phyloP scores from a whole-genome alignment of 1,140 invertebrate genomes.

The Maconellicoccus hirsutus region DNA sequence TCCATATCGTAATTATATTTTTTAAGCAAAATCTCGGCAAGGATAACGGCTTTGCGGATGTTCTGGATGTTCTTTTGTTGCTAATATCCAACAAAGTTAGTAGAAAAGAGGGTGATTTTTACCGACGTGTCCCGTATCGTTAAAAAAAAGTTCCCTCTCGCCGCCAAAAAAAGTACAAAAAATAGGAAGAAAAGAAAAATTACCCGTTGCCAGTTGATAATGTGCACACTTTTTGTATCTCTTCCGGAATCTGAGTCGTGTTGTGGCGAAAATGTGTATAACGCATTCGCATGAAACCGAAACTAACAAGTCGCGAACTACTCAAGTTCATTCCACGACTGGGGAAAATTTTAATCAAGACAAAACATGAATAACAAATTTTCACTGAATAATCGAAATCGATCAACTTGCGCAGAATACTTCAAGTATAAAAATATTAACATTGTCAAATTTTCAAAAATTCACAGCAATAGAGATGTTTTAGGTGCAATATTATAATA shows the following conservation, averaged over 20 bases:
- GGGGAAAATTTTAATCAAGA: no score
- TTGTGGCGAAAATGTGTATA: slow-evolving; percentile 19
- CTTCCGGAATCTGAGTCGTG: slow-evolving; percentile 25
- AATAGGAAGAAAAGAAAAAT: slow-evolving; percentile 25
- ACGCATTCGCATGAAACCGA: no score
- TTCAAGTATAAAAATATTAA: no score
- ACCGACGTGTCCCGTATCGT: neutral
- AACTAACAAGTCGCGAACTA: no score
- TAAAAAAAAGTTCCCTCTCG: neutral
- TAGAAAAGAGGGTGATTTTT: neutral
- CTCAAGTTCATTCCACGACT: no score
- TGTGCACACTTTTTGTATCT: slow-evolving; percentile 24
- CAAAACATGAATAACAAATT: no score
- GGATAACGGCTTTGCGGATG: slow-evolving; percentile 6
- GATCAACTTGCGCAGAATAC: no score
- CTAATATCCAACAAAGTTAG: neutral
- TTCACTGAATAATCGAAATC: no score
- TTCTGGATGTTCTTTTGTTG: slow-evolving; percentile 3
- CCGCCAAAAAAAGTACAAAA: neutral
- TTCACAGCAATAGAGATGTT: no score
- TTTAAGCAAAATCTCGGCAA: neutral
- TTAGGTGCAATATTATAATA: no score
- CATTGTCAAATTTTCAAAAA: no score
- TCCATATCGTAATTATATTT: slow-evolving; percentile 6
- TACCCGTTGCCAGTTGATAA: slow-evolving; percentile 11